Base-by-base conservation (phyloP, 2,888 invertebrate genomes). In the Sacculina carcini region DNA sequence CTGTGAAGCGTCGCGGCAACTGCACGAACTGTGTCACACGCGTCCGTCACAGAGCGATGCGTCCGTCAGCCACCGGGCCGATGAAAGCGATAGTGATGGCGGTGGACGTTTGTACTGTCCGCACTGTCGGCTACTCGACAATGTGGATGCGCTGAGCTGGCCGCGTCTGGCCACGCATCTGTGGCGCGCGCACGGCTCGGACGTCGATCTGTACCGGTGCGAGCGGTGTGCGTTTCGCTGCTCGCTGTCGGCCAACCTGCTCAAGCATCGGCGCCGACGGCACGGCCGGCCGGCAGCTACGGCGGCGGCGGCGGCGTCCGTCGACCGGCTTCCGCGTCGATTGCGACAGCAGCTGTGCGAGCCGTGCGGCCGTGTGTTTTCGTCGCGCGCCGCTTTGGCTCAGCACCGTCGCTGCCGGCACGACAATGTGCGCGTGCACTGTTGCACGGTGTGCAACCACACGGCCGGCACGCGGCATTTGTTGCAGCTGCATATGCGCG, bases 401-500 rank as follows among this genome's bases (percentile, higher is more conserved):
- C 26, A 28, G 16, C 44, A 44, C 44, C 26, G 29, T n/a, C 44
- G 44, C 28, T 28, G 26, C 19, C 26, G 26, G 26, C 44, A 44
- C 28, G 44, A 44, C 3, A 28, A 44, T 26, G 44, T 44, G 28
- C 44, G 44, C 28, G 29, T 16, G 16, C 29, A 28, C 44, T 44
- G 44, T 29, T 44, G 44, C 44, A 26, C 28, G 10, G 44, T 44
- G 16, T 44, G 44, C 44, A 44, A 12, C 28, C 44, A 44, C 44
- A 44, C 44, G 28, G 26, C 44, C 16, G 44, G 28, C 44, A 44
- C 44, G 28, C 26, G 19, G 28, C 28, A 26, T 7, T 29, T 44
- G 44, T 29, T 44, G 44, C 28, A 28, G 44, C 44, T 44, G 16
- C 77, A 77, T 59, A 70, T 76, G 29, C 65, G 77, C 40, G 76